A percentile compares a stretch with the other conserved stretches of the same genome.
phyloP scores from a whole-genome alignment of 2,888 invertebrate genomes.

The Rapana venosa region DNA sequence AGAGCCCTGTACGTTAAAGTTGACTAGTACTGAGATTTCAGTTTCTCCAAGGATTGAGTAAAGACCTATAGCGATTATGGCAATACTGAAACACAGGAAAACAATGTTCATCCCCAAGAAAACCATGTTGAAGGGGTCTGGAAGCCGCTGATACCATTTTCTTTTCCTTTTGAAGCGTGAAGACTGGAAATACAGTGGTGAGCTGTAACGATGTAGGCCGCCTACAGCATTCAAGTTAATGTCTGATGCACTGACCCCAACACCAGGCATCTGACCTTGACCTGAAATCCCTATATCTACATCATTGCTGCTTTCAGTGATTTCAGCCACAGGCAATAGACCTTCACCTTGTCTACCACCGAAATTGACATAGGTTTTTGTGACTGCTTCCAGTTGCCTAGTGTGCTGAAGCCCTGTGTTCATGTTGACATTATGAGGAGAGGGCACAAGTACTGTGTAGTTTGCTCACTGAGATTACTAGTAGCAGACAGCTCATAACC shows the following conservation, averaged over 20 bases:
- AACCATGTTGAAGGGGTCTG: not conserved
- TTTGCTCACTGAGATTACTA: no score
- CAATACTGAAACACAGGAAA: not conserved
- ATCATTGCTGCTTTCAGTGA: no score
- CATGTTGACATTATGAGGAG: no score
- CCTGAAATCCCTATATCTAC: not conserved
- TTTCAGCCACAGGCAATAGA: no score
- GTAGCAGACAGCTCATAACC: no score
- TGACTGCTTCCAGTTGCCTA: no score
- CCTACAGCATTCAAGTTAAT: not conserved
- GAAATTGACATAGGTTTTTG: no score
- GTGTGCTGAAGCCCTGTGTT: no score
- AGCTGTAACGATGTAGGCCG: not conserved
- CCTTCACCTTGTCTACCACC: no score
- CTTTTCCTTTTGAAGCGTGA: not conserved
- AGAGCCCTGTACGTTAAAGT: not conserved
- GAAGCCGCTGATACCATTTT: not conserved
- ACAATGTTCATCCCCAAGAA: not conserved
- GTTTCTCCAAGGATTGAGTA: no score
- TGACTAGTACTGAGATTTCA: not conserved
- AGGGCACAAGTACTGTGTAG: no score
- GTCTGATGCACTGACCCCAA: not conserved
- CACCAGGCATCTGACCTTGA: not conserved
- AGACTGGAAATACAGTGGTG: not conserved
- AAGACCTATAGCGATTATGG: not conserved